Evolutionary conservation across 2,113 vertebrate genomes (phyloP).

Genomic region (Corynorhinus townsendii): DNA sequence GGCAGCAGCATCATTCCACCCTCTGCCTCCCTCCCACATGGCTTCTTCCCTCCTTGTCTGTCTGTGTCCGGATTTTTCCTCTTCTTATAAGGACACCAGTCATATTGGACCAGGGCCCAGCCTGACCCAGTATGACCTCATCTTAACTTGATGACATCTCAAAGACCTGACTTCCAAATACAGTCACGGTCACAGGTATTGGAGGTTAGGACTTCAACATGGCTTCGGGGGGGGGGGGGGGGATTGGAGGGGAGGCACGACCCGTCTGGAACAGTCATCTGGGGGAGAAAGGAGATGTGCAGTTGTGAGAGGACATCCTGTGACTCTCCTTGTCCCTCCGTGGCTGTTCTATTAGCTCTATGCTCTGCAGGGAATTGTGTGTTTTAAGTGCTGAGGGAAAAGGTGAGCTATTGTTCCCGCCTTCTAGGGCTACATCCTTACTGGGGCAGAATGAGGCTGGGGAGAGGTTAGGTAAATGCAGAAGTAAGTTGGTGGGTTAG

Average conservation of each 20-base stretch:
- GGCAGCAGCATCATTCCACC: too few relatives aligned
- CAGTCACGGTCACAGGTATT: background rate
- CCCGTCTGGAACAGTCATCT: accelerated
- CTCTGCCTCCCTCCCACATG: background rate
- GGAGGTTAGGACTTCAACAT: background rate
- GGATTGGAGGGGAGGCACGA: accelerated
- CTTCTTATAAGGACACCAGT: background rate
- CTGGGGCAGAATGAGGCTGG: background rate
- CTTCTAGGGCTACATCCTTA: background rate
- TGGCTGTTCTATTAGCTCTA: accelerated
- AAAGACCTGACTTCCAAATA: background rate
- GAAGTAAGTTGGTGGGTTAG: accelerated
- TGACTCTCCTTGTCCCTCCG: accelerated
- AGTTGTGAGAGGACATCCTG: accelerated
- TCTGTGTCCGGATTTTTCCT: background rate
- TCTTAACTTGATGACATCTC: background rate
- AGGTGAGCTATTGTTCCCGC: background rate
- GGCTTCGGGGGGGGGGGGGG: accelerated
- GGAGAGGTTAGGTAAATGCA: background rate
- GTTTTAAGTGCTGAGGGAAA: too few relatives aligned
- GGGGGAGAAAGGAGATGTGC: background rate
- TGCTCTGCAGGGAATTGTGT: background rate
- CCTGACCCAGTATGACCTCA: background rate
- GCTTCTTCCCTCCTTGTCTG: background rate
- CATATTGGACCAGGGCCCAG: background rate